phyloP scores from a whole-genome alignment of 2,888 invertebrate species.

The Sarcophaga caerulescens region DNA sequence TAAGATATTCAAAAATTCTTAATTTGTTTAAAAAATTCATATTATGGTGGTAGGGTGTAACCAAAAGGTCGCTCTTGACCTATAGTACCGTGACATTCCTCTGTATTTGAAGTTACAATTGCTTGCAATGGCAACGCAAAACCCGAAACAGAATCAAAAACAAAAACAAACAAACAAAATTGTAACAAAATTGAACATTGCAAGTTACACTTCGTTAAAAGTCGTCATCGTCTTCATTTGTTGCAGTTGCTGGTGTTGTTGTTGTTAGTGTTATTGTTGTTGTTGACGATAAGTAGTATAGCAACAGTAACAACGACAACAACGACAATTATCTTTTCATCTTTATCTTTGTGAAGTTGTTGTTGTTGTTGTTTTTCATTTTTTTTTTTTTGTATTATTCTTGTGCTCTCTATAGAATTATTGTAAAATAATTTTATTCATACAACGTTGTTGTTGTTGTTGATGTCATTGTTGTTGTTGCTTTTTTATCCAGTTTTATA shows the following conservation, averaged over 20 bases:
- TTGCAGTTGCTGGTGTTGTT: background rate
- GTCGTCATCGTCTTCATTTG: slow-evolving; percentile 17
- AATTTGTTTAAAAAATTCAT: no score
- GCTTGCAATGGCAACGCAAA: background rate
- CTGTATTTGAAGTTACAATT: slow-evolving; percentile 34
- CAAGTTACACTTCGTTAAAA: slow-evolving; percentile 51
- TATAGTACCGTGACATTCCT: background rate
- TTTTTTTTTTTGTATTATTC: background rate
- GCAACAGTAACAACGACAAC: slow-evolving; percentile 6
- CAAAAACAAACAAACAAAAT: background rate
- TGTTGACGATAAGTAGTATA: background rate
- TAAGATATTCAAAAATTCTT: no score
- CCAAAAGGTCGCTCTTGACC: no score
- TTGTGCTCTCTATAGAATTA: slow-evolving; percentile 14
- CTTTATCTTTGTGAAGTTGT: slow-evolving; percentile 34
- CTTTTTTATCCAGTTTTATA: slow-evolving; percentile 35
- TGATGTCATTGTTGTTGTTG: background rate
- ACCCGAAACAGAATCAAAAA: background rate
- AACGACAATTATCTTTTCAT: slow-evolving; percentile 53
- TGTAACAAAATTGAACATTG: slow-evolving; percentile 35
- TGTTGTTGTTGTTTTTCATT: slow-evolving; percentile 5
- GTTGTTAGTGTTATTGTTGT: background rate
- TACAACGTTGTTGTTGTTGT: background rate
- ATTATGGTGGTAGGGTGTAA: no score
- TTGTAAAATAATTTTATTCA: slow-evolving; percentile 36